phyloP scores from a whole-genome alignment of 2,797 vertebrate species.

The Dipus sagitta region DNA sequence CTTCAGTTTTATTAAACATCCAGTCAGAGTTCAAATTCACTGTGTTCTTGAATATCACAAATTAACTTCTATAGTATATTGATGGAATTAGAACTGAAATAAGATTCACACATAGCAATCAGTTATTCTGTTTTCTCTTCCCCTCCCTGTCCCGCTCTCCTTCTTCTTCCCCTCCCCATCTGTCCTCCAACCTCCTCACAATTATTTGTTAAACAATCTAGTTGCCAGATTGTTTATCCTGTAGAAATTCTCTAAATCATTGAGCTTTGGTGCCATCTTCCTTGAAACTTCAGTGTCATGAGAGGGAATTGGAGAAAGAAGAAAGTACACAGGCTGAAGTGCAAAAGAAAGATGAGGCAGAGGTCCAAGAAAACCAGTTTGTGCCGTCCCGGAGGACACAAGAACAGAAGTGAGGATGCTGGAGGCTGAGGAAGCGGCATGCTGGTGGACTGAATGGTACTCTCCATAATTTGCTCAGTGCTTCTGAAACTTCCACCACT shows the following conservation, averaged over 20 bases:
- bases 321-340: too few relatives aligned
- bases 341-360: too few relatives aligned
- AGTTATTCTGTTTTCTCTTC: background rate
- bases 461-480: too few relatives aligned
- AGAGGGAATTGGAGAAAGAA: too few relatives aligned
- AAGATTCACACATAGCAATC: background rate
- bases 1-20: constrained; percentile 35
- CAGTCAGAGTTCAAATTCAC: constrained; percentile 13
- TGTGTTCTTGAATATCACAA: background rate
- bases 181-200: background rate
- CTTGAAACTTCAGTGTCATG: too few relatives aligned
- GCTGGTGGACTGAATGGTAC: too few relatives aligned
- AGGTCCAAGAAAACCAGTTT: too few relatives aligned
- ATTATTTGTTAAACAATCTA: background rate
- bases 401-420: too few relatives aligned
- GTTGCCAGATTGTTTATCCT: background rate
- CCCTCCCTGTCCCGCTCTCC: background rate
- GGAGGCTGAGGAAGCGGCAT: too few relatives aligned
- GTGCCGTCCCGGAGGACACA: too few relatives aligned
- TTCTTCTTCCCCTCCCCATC: background rate
- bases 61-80: constrained; percentile 2
- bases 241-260: background rate
- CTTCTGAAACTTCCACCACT: too few relatives aligned
- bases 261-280: too few relatives aligned
- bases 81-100: background rate